Percentiles rank a stretch among this genome's conserved stretches.
phyloP scores from a whole-genome alignment of 2,113 vertebrate genomes.

The Rousettus leschenaultii region DNA sequence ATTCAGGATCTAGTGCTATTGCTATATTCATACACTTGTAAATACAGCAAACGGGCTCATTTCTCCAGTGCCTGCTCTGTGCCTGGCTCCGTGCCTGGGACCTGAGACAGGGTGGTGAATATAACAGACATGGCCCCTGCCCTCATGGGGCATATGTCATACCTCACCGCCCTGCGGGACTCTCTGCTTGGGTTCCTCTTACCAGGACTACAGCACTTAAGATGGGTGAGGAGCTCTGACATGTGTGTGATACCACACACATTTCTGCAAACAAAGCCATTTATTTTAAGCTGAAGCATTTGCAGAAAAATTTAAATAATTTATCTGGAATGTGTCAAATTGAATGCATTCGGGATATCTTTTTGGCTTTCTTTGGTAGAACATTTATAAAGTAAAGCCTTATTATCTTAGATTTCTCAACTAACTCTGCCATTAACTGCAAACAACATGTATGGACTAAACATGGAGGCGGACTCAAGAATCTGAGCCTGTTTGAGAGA shows the following conservation, averaged over 20 bases:
- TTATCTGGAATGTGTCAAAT: slow-evolving; percentile 34
- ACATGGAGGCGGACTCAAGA: background rate
- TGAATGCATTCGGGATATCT: slow-evolving; percentile 18
- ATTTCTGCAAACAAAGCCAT: slow-evolving; percentile 26
- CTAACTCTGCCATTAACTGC: background rate
- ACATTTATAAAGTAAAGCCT: slow-evolving; percentile 17
- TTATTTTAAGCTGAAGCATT: slow-evolving; percentile 45
- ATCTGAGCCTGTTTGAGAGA: background rate
- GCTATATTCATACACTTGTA: background rate
- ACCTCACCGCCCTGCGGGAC: background rate
- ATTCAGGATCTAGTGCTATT: background rate
- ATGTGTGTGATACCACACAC: background rate
- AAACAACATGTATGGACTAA: background rate
- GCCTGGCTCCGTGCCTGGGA: background rate
- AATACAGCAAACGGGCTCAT: background rate
- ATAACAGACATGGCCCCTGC: background rate
- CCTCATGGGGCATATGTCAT: background rate
- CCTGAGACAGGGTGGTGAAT: background rate
- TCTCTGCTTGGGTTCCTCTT: background rate
- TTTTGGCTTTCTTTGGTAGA: slow-evolving; percentile 18
- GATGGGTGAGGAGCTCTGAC: background rate
- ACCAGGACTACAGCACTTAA: background rate
- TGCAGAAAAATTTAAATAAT: slow-evolving; percentile 39
- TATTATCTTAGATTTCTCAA: background rate
- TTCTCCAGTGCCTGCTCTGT: background rate